Percentiles rank a stretch among this genome's conserved stretches.
phyloP scores from a whole-genome alignment of 2,113 vertebrate genomes.

The Sorex fumeus region DNA sequence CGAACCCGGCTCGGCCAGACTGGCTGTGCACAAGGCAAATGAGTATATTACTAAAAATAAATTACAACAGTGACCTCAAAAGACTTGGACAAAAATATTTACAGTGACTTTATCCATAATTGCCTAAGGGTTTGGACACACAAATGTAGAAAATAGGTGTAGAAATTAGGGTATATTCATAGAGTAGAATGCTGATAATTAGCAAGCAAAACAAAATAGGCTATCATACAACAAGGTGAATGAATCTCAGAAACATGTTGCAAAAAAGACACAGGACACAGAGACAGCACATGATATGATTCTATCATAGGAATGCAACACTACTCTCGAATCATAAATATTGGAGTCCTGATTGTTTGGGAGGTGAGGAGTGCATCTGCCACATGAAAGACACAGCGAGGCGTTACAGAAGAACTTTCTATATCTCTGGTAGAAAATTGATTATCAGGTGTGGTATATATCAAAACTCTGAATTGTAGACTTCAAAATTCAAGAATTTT shows the following conservation, averaged over 20 bases:
- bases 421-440: not conserved
- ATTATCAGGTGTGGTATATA: not conserved
- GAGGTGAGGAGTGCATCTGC: not conserved
- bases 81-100: conserved; percentile 36
- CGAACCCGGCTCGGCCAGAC: no score
- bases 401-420: not conserved
- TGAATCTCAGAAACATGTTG: conserved; percentile 11
- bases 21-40: no score
- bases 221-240: not conserved
- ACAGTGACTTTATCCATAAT: conserved; percentile 30
- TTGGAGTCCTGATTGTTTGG: conserved; percentile 5
- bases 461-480: conserved; percentile 28
- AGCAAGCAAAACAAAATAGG: conserved; percentile 23
- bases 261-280: not conserved
- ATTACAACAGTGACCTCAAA: conserved; percentile 19
- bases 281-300: not conserved
- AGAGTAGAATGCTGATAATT: not conserved
- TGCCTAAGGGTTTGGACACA: conserved; percentile 22
- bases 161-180: not conserved
- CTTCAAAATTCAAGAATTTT: no score
- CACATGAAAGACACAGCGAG: not conserved
- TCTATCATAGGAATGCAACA: conserved; percentile 31
- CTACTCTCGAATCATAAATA: conserved; percentile 25
- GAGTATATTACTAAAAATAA: conserved; percentile 45
- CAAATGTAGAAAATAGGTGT: conserved; percentile 27